phyloP scores from a whole-genome alignment of 2,797 vertebrate genomes.

The Periophthalmus magnuspinnatus region DNA sequence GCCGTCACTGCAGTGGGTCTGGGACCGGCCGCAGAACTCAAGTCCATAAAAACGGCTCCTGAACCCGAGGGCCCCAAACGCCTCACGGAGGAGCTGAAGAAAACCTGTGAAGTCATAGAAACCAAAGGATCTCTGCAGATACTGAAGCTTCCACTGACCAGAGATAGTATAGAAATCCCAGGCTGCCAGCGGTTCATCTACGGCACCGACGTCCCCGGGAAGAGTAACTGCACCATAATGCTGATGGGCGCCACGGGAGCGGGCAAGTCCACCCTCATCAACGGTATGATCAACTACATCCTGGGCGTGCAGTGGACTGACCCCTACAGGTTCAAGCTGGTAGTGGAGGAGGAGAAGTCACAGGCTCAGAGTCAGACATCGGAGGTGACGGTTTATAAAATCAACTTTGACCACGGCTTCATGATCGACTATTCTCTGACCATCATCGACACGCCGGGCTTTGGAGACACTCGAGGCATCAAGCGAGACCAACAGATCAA shows the following conservation, averaged over 20 bases:
- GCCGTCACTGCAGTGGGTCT: conserved; percentile 47
- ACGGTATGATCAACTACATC: conserved; percentile 48
- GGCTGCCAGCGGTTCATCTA: background rate
- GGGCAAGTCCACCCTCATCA: conserved; percentile 40
- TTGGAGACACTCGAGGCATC: conserved; percentile 46
- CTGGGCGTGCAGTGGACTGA: conserved; percentile 33
- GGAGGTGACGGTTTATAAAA: conserved; percentile 35
- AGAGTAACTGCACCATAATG: background rate
- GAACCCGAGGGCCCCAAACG: conserved; percentile 17
- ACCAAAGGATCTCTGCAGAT: conserved; percentile 34
- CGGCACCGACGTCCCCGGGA: background rate
- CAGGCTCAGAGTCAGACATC: conserved; percentile 21
- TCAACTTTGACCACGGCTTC: conserved; percentile 37
- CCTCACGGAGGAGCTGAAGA: conserved; percentile 33
- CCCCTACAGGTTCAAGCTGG: conserved; percentile 27
- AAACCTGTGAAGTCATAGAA: conserved; percentile 36
- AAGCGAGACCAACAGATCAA: conserved; percentile 43
- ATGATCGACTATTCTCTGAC: conserved; percentile 17
- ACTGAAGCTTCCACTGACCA: background rate
- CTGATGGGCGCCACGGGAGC: conserved; percentile 1
- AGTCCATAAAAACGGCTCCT: conserved; percentile 26
- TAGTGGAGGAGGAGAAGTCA: background rate
- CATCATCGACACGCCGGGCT: conserved; percentile 37
- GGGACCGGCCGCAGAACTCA: conserved; percentile 25
- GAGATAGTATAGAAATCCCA: background rate